A percentile compares a stretch with the other conserved stretches of the same genome.
These are phyloP conservation scores for Drosophila obscura DNA, from an alignment of 1,140 invertebrate species.

Conservation along the genomic window DNA sequence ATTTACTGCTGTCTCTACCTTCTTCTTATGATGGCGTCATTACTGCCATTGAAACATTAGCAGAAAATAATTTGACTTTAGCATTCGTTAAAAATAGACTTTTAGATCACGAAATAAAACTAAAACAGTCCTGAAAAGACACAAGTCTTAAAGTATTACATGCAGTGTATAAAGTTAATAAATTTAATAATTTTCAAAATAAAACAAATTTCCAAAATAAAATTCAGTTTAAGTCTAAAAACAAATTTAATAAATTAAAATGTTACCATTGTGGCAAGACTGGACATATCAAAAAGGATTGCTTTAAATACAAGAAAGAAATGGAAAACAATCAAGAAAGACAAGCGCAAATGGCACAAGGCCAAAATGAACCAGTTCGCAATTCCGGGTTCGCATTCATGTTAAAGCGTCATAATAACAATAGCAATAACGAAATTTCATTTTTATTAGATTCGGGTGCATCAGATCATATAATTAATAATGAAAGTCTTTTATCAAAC, in stretches of 20 bases:
- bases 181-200: slow-evolving; percentile 7
- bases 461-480: slow-evolving; percentile 1
- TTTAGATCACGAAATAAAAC: slow-evolving; percentile 80
- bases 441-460: slow-evolving; percentile 2
- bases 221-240: slow-evolving; percentile 5
- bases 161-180: slow-evolving; percentile 10
- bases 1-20: slow-evolving; percentile 78
- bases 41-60: slow-evolving; percentile 83
- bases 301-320: not conserved
- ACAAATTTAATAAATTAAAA: slow-evolving; percentile 8
- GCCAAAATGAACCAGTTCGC: not conserved
- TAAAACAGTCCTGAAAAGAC: slow-evolving; percentile 54
- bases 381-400: slow-evolving; percentile 2
- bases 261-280: not conserved
- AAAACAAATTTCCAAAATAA: not conserved
- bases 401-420: slow-evolving; percentile 1
- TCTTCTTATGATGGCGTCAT: slow-evolving; percentile 69
- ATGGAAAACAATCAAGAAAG: slow-evolving; percentile 6
- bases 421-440: not conserved
- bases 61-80: slow-evolving; percentile 72
- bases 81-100: slow-evolving; percentile 80
- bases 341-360: not conserved
- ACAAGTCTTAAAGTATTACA: slow-evolving; percentile 56
- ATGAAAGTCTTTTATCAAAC: not conserved
- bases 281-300: slow-evolving; percentile 2